phyloP scores from a whole-genome alignment of 2,888 invertebrate species.

The Nemotelus pantherinus region DNA sequence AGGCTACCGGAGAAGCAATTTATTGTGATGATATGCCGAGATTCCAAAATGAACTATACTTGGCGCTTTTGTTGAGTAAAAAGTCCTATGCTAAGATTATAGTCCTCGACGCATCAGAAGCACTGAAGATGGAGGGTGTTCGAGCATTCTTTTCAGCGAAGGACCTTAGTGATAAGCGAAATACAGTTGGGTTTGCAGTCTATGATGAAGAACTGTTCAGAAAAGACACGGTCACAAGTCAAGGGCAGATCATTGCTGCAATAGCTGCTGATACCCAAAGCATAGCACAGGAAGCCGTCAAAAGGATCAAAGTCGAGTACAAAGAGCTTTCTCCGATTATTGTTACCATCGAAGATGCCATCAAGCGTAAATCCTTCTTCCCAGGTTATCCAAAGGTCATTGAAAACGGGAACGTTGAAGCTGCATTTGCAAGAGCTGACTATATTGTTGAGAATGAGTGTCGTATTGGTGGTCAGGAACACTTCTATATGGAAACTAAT shows the following conservation, averaged over 20 bases:
- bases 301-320: conserved; percentile 81
- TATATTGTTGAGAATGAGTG: conserved; percentile 80
- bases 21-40: conserved; percentile 90
- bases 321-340: conserved; percentile 83
- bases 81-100: conserved; percentile 84
- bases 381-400: conserved; percentile 70
- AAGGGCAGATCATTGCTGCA: conserved; percentile 84
- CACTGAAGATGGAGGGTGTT: conserved; percentile 80
- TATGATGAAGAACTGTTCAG: conserved; percentile 88
- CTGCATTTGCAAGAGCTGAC: conserved; percentile 74
- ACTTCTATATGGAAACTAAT: conserved; percentile 94
- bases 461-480: conserved; percentile 91
- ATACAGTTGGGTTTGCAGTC: conserved; percentile 75
- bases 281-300: conserved; percentile 84
- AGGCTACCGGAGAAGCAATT: conserved; percentile 90
- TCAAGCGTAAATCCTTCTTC: conserved; percentile 77
- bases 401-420: conserved; percentile 74
- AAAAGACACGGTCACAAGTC: conserved; percentile 77
- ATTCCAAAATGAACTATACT: conserved; percentile 79
- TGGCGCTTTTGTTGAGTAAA: conserved; percentile 82
- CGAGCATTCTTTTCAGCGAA: conserved; percentile 80
- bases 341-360: conserved; percentile 89
- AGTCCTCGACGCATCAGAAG: conserved; percentile 77
- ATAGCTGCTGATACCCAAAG: conserved; percentile 81
- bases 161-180: conserved; percentile 77